Conservation (phyloP, 2,113 vertebrate genomes). For the Trachemys scripta region DNA sequence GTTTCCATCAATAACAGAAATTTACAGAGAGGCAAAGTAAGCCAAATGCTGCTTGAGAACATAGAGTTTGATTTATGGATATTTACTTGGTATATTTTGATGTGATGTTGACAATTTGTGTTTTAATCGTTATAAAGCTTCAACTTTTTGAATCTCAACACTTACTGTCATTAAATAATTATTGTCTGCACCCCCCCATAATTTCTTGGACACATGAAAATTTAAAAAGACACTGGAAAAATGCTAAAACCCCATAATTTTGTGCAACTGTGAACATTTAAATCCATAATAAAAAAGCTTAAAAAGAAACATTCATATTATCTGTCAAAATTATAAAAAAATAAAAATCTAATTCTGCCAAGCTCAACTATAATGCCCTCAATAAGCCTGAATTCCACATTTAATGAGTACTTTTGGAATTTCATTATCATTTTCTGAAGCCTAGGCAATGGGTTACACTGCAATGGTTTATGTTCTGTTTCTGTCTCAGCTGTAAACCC, state of each 20-base stretch:
- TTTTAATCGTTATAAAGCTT: neutral
- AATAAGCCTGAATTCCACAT: neutral
- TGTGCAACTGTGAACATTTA: neutral
- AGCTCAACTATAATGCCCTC: neutral
- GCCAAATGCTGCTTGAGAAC: neutral
- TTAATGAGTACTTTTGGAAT: neutral
- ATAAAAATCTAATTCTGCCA: neutral
- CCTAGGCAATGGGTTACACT: neutral
- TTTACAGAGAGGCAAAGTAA: neutral
- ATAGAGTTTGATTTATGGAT: neutral
- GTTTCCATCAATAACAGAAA: neutral
- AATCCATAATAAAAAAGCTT: neutral
- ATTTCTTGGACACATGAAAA: neutral
- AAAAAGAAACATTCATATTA: neutral
- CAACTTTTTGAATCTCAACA: neutral
- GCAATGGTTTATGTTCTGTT: neutral
- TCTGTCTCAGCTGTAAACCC: neutral
- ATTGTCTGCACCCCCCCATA: neutral
- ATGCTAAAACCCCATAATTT: neutral
- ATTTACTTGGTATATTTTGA: neutral
- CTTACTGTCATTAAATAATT: neutral
- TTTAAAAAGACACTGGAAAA: neutral
- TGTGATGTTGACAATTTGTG: neutral
- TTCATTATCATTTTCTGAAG: neutral
- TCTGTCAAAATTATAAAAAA: neutral